Evolutionary conservation across 2,888 invertebrate genomes (phyloP).

Genomic region (Dolichomitus sp.): DNA sequence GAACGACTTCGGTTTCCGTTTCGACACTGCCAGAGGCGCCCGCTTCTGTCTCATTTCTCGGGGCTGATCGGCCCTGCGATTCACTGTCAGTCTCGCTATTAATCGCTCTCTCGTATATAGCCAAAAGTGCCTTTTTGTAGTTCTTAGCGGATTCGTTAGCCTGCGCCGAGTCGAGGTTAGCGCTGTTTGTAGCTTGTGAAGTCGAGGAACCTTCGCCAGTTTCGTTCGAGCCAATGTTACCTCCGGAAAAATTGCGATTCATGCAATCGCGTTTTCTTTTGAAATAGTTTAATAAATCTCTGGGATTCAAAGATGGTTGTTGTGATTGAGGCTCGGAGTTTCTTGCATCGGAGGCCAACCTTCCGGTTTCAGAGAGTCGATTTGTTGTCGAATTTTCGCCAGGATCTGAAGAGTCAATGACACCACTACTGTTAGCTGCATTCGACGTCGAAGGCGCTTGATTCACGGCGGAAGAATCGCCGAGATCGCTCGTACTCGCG

Average conservation of each 20-base stretch:
- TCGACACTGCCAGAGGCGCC: slow-evolving; percentile 65
- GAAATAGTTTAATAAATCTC: no score
- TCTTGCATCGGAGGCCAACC: slow-evolving; percentile 81
- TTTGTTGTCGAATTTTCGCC: not conserved
- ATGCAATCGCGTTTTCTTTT: not conserved
- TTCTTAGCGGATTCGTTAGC: slow-evolving; percentile 67
- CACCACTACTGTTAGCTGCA: not conserved
- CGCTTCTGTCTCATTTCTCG: slow-evolving; percentile 48
- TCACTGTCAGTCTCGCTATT: slow-evolving; percentile 63
- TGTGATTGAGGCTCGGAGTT: not conserved
- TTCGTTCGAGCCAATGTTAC: not conserved
- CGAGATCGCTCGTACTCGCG: not conserved
- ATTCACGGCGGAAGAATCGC: not conserved
- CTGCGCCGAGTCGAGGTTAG: not conserved
- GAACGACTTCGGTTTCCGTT: not conserved
- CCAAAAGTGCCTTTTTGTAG: slow-evolving; percentile 76
- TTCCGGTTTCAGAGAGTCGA: not conserved
- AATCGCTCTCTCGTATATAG: slow-evolving; percentile 75
- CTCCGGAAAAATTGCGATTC: no score
- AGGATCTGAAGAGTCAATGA: not conserved
- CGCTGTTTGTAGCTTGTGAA: slow-evolving; percentile 10
- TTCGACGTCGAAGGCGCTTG: slow-evolving; percentile 21
- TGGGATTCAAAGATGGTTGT: not conserved
- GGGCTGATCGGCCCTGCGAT: not conserved
- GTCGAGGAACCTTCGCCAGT: slow-evolving; percentile 47